Conservation (phyloP, 2,113 vertebrate genomes). For the Saimiri boliviensis region DNA sequence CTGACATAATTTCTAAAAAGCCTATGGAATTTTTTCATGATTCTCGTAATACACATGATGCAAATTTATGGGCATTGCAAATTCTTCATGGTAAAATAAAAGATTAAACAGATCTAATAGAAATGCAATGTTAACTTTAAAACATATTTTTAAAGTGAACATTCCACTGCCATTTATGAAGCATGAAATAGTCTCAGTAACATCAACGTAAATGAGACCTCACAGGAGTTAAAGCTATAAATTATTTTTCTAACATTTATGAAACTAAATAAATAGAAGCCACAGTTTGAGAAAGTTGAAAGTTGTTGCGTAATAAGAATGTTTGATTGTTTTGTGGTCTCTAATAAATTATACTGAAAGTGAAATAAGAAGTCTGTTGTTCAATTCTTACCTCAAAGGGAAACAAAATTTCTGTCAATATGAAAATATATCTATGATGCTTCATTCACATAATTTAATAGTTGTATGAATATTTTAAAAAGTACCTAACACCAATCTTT, state of each 20-base stretch:
- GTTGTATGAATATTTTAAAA: background rate
- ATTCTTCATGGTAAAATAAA: slow-evolving; percentile 28
- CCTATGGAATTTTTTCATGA: background rate
- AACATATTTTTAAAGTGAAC: slow-evolving; percentile 46
- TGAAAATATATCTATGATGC: background rate
- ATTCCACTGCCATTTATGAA: slow-evolving; percentile 24
- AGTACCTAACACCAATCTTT: background rate
- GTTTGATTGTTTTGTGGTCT: background rate
- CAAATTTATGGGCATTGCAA: slow-evolving; percentile 37
- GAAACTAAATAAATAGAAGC: background rate
- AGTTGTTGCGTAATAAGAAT: background rate
- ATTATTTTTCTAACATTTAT: background rate
- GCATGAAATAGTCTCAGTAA: background rate
- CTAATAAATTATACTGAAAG: background rate
- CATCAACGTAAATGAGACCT: background rate
- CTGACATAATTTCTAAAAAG: background rate
- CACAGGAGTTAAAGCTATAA: background rate
- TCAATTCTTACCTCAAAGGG: background rate
- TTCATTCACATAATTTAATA: background rate
- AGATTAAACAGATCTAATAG: slow-evolving; percentile 40
- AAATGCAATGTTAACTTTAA: slow-evolving; percentile 42
- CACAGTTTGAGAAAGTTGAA: background rate
- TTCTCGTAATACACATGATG: background rate
- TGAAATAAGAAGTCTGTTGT: background rate
- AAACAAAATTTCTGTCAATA: background rate